A percentile compares a stretch with the other conserved stretches of the same genome.
These are phyloP conservation scores for Campylorhamphus procurvoides DNA, from an alignment of 2,113 vertebrate species.

Conservation along the genomic window DNA sequence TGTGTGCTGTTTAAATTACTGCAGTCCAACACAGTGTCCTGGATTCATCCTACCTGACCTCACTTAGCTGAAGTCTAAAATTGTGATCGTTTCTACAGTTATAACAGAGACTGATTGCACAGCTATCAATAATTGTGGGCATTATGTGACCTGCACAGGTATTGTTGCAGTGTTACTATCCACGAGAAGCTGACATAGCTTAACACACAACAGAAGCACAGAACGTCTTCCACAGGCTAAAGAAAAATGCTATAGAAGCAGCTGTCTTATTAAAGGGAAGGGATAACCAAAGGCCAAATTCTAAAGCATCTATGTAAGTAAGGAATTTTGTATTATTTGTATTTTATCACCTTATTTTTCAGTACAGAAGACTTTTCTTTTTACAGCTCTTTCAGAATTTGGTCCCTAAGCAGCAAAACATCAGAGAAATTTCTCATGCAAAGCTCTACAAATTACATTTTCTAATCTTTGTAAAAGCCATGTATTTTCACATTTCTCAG, in stretches of 20 bases:
- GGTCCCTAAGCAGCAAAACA: background rate
- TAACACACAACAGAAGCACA: background rate
- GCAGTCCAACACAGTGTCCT: background rate
- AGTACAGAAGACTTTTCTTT: background rate
- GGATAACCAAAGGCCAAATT: background rate
- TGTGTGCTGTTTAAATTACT: background rate
- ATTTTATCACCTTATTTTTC: background rate
- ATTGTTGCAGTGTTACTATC: background rate
- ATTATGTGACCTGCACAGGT: background rate
- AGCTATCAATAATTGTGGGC: background rate
- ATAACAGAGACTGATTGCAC: background rate
- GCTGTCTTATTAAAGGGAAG: background rate
- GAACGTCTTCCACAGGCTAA: background rate
- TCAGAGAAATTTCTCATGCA: background rate
- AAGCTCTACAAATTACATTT: background rate
- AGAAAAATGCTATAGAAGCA: background rate
- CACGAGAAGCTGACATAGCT: background rate
- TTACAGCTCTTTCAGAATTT: background rate
- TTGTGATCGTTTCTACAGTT: background rate
- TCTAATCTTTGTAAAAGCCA: background rate
- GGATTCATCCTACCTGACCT: background rate
- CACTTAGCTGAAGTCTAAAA: background rate
- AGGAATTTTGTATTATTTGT: background rate
- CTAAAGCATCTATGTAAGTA: background rate
- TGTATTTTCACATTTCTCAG: background rate